Evolutionary conservation across 2,113 vertebrate genomes (phyloP), one percentile per base, ranked within the genome.

Genomic region (Hippocampus zosterae): DNA sequence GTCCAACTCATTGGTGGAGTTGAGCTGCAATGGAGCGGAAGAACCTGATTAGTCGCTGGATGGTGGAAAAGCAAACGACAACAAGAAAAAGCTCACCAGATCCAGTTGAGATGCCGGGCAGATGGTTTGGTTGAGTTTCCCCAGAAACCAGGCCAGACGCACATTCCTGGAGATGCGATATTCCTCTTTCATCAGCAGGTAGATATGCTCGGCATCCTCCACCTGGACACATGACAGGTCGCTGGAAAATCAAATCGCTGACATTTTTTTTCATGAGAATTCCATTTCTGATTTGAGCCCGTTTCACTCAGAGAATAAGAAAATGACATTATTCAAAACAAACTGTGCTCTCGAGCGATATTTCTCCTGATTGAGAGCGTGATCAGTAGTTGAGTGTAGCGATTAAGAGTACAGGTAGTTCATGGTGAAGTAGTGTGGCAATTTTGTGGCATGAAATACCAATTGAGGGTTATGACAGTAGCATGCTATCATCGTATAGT

Each of bases 131-230:
- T 98, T 94, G 13, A 99, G 93, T 42, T 93, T 94, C 71, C 89
- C 92, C 52, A 99, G 94, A 71, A 98, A 98, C 97, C 97, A 99
- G 9, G 96, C 96, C 13, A 98, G 91, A 53, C 97, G 94, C 73
- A 98, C 96, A 76, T 98, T 98, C 75, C 97, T 92, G 57, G 97
- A 99, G 86, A 99, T 98, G 23, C 97, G 93, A 70, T 96, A 96
- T 78, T 96, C 95, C 65, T 98, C 95, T 83, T 95, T 98, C 97
- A 98, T 98, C 78, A 98, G 88, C 29, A 99, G 92, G 83, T 94
- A 98, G 68, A 98, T 96, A 8, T 98, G 96, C 19, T 95, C 95
- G 1, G 97, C 97, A 90, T 99, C 97, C 89, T 98, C 95, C 88
- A 99, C 93, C 97, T 99, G 0, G 78, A 16, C 21, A 50, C 46